phyloP scores from a whole-genome alignment of 92 coral and sea anemone genomes.

The Parazoanthus atlanticus region DNA sequence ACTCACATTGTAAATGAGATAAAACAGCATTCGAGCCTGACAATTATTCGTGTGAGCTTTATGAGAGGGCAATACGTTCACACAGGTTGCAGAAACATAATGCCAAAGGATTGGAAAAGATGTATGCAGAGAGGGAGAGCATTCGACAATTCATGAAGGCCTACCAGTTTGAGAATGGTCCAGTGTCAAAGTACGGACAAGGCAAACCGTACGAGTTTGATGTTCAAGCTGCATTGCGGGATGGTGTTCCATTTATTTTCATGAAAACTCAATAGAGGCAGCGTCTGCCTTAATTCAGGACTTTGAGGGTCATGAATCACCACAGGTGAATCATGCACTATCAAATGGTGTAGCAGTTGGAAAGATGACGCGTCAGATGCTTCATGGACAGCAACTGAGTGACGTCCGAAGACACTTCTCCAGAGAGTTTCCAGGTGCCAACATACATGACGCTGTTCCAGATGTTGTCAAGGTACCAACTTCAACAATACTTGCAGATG shows the following conservation, averaged over 20 bases:
- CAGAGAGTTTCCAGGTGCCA: neutral
- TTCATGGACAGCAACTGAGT: too few species aligned
- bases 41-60: constrained; percentile 78
- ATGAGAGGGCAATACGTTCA: constrained; percentile 59
- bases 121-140: constrained; percentile 64
- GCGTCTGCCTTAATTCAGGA: constrained; percentile 47
- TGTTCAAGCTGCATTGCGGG: constrained; percentile 27
- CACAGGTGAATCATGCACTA: constrained; percentile 40
- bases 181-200: constrained; percentile 53
- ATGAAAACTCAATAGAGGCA: constrained; percentile 57
- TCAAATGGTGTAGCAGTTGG: constrained; percentile 58
- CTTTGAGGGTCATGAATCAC: constrained; percentile 2
- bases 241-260: constrained; percentile 39
- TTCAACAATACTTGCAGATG: constrained; percentile 34
- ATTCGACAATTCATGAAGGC: constrained; percentile 46
- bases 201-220: constrained; percentile 8
- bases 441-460: neutral
- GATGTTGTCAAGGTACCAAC: constrained; percentile 17
- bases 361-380: neutral
- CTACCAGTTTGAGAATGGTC: constrained; percentile 52
- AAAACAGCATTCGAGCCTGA: constrained; percentile 67
- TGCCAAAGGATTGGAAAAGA: constrained; percentile 72
- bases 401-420: too few species aligned
- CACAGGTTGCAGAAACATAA: constrained; percentile 81
- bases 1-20: constrained; percentile 62